These are phyloP conservation scores for Anoura caudifer DNA, from an alignment of 2,113 vertebrate species.

Conservation along the genomic window DNA sequence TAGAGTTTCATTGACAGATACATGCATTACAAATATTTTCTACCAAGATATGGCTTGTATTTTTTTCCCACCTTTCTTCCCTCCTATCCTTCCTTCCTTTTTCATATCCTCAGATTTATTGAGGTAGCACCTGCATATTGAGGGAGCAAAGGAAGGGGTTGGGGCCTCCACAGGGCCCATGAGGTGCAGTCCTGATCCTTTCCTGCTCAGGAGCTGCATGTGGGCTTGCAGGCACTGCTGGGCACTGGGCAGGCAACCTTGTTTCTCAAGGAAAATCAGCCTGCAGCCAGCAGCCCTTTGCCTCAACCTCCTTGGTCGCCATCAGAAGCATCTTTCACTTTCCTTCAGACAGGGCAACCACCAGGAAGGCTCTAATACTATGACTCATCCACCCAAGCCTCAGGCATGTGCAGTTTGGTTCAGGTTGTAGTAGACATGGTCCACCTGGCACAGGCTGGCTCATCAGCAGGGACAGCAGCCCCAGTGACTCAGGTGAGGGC, in stretches of 20 bases:
- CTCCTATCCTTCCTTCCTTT: too few relatives aligned
- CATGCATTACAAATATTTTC: not conserved
- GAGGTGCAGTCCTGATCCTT: not conserved
- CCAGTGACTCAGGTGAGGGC: conserved; percentile 86
- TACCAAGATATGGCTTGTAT: not conserved
- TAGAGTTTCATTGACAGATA: not conserved
- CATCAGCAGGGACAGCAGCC: conserved; percentile 86
- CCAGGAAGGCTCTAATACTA: conserved; percentile 87
- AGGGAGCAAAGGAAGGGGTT: not conserved
- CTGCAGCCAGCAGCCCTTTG: conserved; percentile 85
- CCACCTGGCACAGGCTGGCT: conserved; percentile 86
- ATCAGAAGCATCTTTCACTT: conserved; percentile 90
- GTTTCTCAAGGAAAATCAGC: not conserved
- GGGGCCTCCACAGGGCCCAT: rapidly evolving
- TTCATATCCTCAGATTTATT: not conserved
- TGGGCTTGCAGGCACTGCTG: rapidly evolving
- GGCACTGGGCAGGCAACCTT: rapidly evolving
- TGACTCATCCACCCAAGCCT: conserved; percentile 83
- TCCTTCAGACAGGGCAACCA: conserved; percentile 86
- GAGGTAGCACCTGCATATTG: conserved; percentile 9
- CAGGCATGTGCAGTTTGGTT: conserved; percentile 89
- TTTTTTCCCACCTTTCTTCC: not conserved
- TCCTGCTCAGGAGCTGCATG: rapidly evolving
- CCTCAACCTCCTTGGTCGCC: conserved; percentile 87
- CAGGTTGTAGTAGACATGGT: conserved; percentile 89